Evolutionary conservation across 2,888 invertebrate species (phyloP).

Genomic region (Acronicta leporina): DNA sequence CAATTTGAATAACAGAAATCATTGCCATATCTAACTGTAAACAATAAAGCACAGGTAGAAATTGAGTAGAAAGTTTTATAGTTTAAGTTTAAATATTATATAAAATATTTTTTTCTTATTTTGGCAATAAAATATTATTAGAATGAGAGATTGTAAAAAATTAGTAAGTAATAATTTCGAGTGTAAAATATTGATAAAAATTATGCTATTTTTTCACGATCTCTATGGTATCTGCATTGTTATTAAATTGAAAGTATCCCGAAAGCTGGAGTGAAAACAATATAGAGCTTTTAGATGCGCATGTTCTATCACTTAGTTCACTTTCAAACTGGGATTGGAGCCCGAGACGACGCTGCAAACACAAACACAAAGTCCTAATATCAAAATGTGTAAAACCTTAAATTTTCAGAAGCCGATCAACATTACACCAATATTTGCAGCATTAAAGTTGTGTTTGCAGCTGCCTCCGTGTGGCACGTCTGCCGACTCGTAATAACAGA

Average conservation of each 20-base stretch:
- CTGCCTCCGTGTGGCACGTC: conserved; percentile 78
- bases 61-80: too few relatives aligned
- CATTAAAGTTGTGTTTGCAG: conserved; percentile 81
- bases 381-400: neutral
- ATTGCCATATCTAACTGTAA: too few relatives aligned
- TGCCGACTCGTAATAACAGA: conserved; percentile 19
- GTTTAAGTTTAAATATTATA: too few relatives aligned
- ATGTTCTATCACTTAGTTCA: conserved; percentile 30
- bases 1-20: conserved; percentile 15
- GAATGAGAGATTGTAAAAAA: too few relatives aligned
- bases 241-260: conserved; percentile 36
- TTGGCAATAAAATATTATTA: too few relatives aligned
- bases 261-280: conserved; percentile 1
- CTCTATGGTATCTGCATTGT: conserved; percentile 1
- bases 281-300: conserved; percentile 34
- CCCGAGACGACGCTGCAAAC: conserved; percentile 81
- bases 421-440: conserved; percentile 40
- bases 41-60: neutral
- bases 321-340: conserved; percentile 71
- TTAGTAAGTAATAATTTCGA: too few relatives aligned
- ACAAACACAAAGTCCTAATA: conserved; percentile 62
- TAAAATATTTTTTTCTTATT: too few relatives aligned
- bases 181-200: too few relatives aligned
- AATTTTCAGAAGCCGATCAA: conserved; percentile 53
- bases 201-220: too few relatives aligned